phyloP scores from a whole-genome alignment of 2,888 invertebrate species.

The Cantharis lateralis region DNA sequence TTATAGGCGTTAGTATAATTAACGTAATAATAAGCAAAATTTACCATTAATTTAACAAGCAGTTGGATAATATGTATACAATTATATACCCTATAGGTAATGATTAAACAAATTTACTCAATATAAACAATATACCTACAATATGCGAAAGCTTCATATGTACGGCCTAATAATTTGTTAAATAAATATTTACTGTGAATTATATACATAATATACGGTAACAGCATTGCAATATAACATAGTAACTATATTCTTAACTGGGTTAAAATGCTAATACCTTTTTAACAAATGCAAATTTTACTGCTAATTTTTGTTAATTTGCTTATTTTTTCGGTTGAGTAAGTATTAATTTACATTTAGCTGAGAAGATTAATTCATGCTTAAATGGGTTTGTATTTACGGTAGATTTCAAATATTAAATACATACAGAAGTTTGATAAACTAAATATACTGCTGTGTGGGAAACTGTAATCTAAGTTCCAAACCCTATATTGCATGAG shows the following conservation, averaged over 20 bases:
- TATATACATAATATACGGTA: neutral
- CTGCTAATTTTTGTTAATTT: neutral
- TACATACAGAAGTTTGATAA: neutral
- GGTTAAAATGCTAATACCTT: neutral
- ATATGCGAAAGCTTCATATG: neutral
- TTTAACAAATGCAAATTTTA: neutral
- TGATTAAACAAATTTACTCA: neutral
- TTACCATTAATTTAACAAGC: neutral
- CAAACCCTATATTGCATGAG: neutral
- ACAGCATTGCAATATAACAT: neutral
- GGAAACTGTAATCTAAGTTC: neutral
- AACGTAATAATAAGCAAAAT: neutral
- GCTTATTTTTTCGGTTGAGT: neutral
- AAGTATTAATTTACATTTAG: neutral
- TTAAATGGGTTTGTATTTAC: neutral
- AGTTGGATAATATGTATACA: neutral
- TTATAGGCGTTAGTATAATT: neutral
- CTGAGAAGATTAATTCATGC: neutral
- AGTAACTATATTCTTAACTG: neutral
- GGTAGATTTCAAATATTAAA: neutral
- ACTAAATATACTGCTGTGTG: neutral
- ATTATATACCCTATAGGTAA: neutral
- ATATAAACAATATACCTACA: neutral
- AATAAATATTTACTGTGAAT: neutral
- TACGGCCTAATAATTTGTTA: neutral